Base-by-base conservation (phyloP, 2,888 invertebrate genomes). In the Ophion ellenae region DNA sequence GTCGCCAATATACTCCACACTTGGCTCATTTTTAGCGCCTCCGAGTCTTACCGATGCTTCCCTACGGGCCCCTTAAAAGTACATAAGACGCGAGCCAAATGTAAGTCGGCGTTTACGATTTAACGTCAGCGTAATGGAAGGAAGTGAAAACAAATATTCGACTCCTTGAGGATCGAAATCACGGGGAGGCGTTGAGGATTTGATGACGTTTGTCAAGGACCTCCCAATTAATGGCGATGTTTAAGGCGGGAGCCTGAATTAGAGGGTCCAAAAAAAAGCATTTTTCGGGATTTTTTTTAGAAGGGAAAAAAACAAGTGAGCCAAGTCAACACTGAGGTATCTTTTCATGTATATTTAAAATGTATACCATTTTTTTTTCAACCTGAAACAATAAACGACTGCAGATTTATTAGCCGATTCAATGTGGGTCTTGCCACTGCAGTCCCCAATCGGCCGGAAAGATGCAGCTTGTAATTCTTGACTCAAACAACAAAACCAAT, bases 1-100 rank as follows among this genome's bases (percentile, higher is more conserved):
- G 93, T 93, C 92, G 91, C 92, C 93, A 24, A 20, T 57, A n/a
- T 93, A 92, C 92, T 91, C 91, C 91, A 91, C 91, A 91, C 91
- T 91, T 89, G 88, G 87, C 78, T 84, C 78, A 75, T 79, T 81
- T 69, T 82, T 83, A 78, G 81, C 84, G 78, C 80, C 81, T 66
- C 45, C 86, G 17, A 14, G 53, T 53, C 53, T 53, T 53, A 53
- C 53, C 83, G 81, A 89, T 85, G 82, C 85, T 87, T 84, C 66
- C 64, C 67, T 81, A 85, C 82, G 82, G 80, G 86, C 75, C 81
- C 82, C 84, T 84, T 81, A 86, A 84, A 84, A 80, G 87, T 87
- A 70, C 70, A 79, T 79, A 75, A 81, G 70, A 75, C 59, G 20
- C 24, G 66, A 84, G 79, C 77, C 71, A 81, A 84, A 79, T 73